A percentile compares a stretch with the other conserved stretches of the same genome.
Conservation (phyloP, 2,888 invertebrate genomes). For the Lypha dubia region DNA sequence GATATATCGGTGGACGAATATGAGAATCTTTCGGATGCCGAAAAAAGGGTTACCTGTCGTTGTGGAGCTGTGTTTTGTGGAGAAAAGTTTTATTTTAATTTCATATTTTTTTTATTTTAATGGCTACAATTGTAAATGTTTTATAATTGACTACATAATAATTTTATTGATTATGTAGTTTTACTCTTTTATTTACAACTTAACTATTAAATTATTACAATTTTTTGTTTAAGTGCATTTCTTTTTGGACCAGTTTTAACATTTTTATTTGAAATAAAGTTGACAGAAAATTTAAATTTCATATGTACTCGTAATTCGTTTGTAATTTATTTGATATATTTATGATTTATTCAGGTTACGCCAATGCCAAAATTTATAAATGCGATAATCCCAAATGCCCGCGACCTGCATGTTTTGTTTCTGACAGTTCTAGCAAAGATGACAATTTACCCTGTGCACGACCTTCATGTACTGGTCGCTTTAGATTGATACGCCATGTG, state of each 20-base stretch:
- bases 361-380: slow-evolving; percentile 99
- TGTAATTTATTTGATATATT: slow-evolving; percentile 1
- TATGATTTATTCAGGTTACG: slow-evolving; percentile 88
- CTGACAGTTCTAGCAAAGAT: slow-evolving; percentile 97
- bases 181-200: too few species aligned
- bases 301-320: background rate
- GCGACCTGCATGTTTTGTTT: slow-evolving; percentile 96
- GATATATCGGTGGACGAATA: slow-evolving; percentile 81
- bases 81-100: slow-evolving; percentile 89
- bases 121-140: background rate
- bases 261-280: slow-evolving; percentile 40
- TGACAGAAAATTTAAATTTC: background rate
- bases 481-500: slow-evolving; percentile 96
- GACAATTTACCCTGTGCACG: slow-evolving; percentile 97
- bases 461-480: slow-evolving; percentile 93
- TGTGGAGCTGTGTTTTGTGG: slow-evolving; percentile 89
- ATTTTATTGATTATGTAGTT: background rate
- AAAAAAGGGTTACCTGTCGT: slow-evolving; percentile 87
- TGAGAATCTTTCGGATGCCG: slow-evolving; percentile 84
- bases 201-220: background rate
- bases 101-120: background rate
- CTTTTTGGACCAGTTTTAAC: background rate
- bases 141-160: background rate
- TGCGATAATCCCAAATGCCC: slow-evolving; percentile 98
- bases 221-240: background rate